Evolutionary conservation across 2,888 invertebrate genomes (phyloP).

Genomic region (Ophion ellenae): DNA sequence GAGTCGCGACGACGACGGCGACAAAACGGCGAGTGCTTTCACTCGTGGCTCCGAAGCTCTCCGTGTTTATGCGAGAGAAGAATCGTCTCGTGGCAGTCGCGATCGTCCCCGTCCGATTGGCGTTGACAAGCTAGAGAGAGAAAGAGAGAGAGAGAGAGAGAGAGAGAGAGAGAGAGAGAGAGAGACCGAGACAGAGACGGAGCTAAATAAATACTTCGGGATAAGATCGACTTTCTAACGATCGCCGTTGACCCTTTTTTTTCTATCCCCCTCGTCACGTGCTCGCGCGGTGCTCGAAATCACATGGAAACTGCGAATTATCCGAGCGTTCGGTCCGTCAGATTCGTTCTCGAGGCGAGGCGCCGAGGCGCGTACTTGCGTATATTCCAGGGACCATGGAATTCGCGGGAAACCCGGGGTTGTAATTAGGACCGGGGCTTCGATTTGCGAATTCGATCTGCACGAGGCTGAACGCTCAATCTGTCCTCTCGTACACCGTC

Average conservation of each 20-base stretch:
- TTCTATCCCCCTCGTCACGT: slow-evolving; percentile 21
- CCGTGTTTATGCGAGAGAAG: slow-evolving; percentile 36
- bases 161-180: neutral
- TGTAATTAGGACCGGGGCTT: too few species aligned
- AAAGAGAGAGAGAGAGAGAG: neutral
- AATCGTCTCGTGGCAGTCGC: slow-evolving; percentile 26
- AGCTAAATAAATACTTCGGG: slow-evolving; percentile 10
- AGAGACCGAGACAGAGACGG: neutral
- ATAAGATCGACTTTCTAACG: slow-evolving; percentile 61
- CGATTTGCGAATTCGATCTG: too few species aligned
- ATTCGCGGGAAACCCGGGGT: too few species aligned
- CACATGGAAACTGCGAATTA: slow-evolving; percentile 2
- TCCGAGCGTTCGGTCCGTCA: slow-evolving; percentile 7
- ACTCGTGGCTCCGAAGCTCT: slow-evolving; percentile 50
- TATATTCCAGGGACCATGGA: too few species aligned
- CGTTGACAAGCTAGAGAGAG: neutral
- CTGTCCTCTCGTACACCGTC: too few species aligned
- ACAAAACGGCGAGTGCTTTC: slow-evolving; percentile 67
- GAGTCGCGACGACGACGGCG: slow-evolving; percentile 51
- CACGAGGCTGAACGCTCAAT: too few species aligned
- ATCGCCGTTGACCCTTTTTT: slow-evolving; percentile 45
- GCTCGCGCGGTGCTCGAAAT: slow-evolving; percentile 15
- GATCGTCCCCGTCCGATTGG: slow-evolving; percentile 25
- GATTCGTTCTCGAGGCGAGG: neutral
- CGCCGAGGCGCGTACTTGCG: too few species aligned